phyloP scores from a whole-genome alignment of 2,888 invertebrate species.

The Hyalella azteca region DNA sequence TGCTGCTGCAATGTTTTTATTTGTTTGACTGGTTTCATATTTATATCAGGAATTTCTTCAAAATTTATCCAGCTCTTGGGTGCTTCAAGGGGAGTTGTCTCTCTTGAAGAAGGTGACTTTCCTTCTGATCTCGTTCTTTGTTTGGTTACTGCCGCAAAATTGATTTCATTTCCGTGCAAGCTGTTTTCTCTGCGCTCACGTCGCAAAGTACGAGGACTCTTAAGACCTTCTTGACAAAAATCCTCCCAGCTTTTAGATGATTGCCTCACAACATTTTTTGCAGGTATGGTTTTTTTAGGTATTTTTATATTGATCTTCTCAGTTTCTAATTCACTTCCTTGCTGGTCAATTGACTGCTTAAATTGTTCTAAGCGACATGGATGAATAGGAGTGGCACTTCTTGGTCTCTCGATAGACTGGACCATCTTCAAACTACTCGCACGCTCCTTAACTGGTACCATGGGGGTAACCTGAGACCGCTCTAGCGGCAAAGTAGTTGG shows the following conservation, averaged over 20 bases:
- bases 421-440: slow-evolving; percentile 65
- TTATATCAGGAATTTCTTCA: slow-evolving; percentile 78
- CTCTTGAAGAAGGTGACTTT: slow-evolving; percentile 60
- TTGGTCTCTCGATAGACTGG: slow-evolving; percentile 76
- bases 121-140: slow-evolving; percentile 41
- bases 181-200: slow-evolving; percentile 59
- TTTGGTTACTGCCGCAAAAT: slow-evolving; percentile 60
- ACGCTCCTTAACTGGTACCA: slow-evolving; percentile 79
- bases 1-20: slow-evolving; percentile 53
- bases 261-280: slow-evolving; percentile 66
- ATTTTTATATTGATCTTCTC: slow-evolving; percentile 51
- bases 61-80: slow-evolving; percentile 77
- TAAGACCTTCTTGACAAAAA: slow-evolving; percentile 66
- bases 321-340: slow-evolving; percentile 41
- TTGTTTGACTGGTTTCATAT: slow-evolving; percentile 55
- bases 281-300: slow-evolving; percentile 55
- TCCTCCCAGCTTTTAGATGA: slow-evolving; percentile 65
- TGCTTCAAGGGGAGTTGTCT: slow-evolving; percentile 50
- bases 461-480: slow-evolving; percentile 79
- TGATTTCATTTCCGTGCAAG: slow-evolving; percentile 9
- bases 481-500: slow-evolving; percentile 89
- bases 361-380: slow-evolving; percentile 76
- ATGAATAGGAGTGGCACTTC: slow-evolving; percentile 76
- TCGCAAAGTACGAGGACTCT: slow-evolving; percentile 63
- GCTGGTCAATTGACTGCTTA: slow-evolving; percentile 60